Base-by-base conservation (phyloP, 2,888 invertebrate genomes). In the Cephus spinipes region DNA sequence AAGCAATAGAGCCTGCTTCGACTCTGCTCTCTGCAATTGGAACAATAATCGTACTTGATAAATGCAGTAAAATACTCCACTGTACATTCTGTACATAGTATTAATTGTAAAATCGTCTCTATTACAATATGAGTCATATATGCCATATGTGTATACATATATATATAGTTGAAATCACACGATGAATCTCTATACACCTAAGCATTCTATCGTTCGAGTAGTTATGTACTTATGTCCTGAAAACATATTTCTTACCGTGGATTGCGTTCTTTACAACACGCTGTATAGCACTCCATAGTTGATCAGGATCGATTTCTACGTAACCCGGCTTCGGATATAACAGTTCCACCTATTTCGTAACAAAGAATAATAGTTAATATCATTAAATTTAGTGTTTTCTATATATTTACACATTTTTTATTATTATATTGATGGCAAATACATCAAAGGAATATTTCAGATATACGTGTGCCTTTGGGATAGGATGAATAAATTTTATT, bases 221-320 rank as follows among this genome's bases (percentile, higher is more conserved):
- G 23, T 23, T 55, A 55, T 9, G 40, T 55, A 55, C 6, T 55
- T 55, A 23, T 55, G 23, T 23, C 15, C 40, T 55, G 9, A 55
- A 55, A 55, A 55, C 23, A 55, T 55, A 79, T 76, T 68, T 78
- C 92, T 92, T 92, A 96, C 97, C 94, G 92, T 92, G 91, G 76
- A 97, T 93, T 68, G 97, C 95, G 77, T 93, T 93, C 82, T 94
- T 94, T 75, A 98, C 94, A 77, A 97, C 96, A 86, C 90, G 90
- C 68, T 95, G 90, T 83, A 96, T 93, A 81, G 94, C 93, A 11
- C 92, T 91, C 96, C 97, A 97, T 80, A 98, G 91, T 83, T 94
- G 93, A 84, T 97, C 95, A 2, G 98, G 98, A 88, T 97, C 95
- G 83, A 98, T 97, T 93, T 98, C 98, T 81, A 96, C 96, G 92